Evolutionary conservation across 2,888 invertebrate species (phyloP).

Genomic region (Keiferia lycopersicella): DNA sequence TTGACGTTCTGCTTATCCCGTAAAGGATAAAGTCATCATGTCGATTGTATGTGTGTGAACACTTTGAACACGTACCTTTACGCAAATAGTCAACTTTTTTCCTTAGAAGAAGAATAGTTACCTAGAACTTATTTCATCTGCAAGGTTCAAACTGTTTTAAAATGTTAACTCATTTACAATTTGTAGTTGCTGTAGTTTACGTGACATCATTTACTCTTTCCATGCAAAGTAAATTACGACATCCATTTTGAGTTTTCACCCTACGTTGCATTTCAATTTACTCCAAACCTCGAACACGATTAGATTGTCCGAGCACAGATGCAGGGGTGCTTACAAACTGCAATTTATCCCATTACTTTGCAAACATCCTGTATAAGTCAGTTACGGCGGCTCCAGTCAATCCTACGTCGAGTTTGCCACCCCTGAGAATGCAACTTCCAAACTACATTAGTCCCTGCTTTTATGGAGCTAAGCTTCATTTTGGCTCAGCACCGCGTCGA

Average conservation of each 20-base stretch:
- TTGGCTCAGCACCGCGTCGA: neutral
- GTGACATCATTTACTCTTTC: neutral
- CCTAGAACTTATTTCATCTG: too few relatives aligned
- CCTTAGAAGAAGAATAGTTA: too few relatives aligned
- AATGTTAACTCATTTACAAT: too few relatives aligned
- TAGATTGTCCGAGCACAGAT: neutral
- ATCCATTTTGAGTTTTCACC: neutral
- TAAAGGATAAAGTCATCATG: too few relatives aligned
- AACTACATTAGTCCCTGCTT: neutral
- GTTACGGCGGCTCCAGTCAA: slow-evolving; percentile 54
- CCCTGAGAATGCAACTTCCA: slow-evolving; percentile 21
- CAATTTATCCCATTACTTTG: slow-evolving; percentile 15
- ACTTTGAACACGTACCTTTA: too few relatives aligned
- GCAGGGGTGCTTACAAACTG: slow-evolving; percentile 9
- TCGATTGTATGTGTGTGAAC: too few relatives aligned
- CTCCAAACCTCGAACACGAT: neutral
- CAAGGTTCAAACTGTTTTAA: too few relatives aligned
- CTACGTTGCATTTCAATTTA: slow-evolving; percentile 6
- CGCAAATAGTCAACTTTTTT: too few relatives aligned
- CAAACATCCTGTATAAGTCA: slow-evolving; percentile 37
- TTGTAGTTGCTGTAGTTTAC: too few relatives aligned
- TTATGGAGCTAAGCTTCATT: neutral
- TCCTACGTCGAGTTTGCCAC: slow-evolving; percentile 59
- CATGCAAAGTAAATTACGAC: neutral
- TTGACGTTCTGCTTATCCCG: too few relatives aligned